These are phyloP conservation scores for Erpobdella octoculata DNA, from an alignment of 2,888 invertebrate species.

Conservation along the genomic window DNA sequence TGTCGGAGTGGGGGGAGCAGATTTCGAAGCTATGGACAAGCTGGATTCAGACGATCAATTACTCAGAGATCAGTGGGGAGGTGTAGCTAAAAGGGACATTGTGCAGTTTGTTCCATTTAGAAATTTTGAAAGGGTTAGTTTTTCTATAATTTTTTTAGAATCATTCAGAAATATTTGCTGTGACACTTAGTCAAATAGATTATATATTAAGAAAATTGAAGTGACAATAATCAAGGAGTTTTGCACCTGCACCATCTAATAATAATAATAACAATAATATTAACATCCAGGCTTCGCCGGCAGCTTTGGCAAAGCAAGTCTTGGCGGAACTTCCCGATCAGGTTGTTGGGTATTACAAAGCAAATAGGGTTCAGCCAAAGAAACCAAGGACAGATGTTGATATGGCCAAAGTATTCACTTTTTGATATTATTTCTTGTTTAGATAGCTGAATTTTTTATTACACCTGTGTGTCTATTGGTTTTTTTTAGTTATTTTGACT, in stretches of 20 bases:
- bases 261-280: not conserved
- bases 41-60: conserved; percentile 49
- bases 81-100: conserved; percentile 45
- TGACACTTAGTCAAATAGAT: not conserved
- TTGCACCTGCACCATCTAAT: not conserved
- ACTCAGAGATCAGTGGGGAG: conserved; percentile 44
- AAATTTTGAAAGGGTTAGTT: conserved; percentile 46
- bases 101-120: conserved; percentile 52
- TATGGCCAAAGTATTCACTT: not conserved
- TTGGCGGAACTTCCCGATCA: conserved; percentile 50
- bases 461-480: too few species aligned
- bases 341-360: conserved; percentile 46
- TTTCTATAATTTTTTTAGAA: not conserved
- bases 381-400: not conserved
- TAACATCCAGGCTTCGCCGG: conserved; percentile 40
- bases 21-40: conserved; percentile 48
- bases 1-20: conserved; percentile 49
- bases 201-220: not conserved
- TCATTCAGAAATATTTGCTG: not conserved
- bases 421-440: too few species aligned
- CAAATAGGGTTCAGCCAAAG: conserved; percentile 41
- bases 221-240: not conserved
- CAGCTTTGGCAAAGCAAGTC: conserved; percentile 47
- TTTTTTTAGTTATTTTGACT: too few species aligned
- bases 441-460: too few species aligned